Base-by-base conservation (phyloP, 2,888 invertebrate genomes). In the Pseudolycoriella hygida region DNA sequence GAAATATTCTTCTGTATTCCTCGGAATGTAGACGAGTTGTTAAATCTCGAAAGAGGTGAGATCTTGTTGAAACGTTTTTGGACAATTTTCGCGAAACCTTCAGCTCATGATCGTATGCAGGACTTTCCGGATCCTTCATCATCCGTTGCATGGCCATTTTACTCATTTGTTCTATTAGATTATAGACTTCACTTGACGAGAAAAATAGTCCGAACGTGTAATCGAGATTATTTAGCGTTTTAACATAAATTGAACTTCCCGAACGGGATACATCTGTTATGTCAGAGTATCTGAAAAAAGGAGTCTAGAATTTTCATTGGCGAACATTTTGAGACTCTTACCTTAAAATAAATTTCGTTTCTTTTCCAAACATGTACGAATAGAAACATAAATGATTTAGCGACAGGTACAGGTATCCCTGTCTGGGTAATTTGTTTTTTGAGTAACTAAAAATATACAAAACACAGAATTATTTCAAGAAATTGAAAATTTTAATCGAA, bases 361-460 rank as follows among this genome's bases (percentile, higher is more conserved):
- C 90, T 48, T 76, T 80, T 8, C 94, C 92, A 65, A 97, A 74
- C 57, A 97, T 80, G 59, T 87, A 92, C 1, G 96, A 88, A 64
- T 96, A 86, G 67, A 97, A 98, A 60, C 93, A 93, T 61, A 96
- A 74, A 62, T 92, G 89, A 61, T 93, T 90, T 31, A 97, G 81
- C 17, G 94, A 93, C n/a, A 97, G 73, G 60, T 96, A 98, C 60
- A 97, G 71, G 81, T 92, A 90, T 30, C 97, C 97, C 68, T 96
- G 96, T n/a, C 88, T 71, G 0, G 94, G 96, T 53, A 97, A 71
- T 61, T 80, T 80, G 31, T 87, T 83, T 65, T 90, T 92, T 80
- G 90, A 87, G 59, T 88, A 93, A 59, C 94, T 94, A 17, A 40
- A 31, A 20, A n/a, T n/a, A n/a, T 31, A 34, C 12, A 15, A 4